phyloP scores from a whole-genome alignment of 2,113 vertebrate species.

The Callionymus lyra region DNA sequence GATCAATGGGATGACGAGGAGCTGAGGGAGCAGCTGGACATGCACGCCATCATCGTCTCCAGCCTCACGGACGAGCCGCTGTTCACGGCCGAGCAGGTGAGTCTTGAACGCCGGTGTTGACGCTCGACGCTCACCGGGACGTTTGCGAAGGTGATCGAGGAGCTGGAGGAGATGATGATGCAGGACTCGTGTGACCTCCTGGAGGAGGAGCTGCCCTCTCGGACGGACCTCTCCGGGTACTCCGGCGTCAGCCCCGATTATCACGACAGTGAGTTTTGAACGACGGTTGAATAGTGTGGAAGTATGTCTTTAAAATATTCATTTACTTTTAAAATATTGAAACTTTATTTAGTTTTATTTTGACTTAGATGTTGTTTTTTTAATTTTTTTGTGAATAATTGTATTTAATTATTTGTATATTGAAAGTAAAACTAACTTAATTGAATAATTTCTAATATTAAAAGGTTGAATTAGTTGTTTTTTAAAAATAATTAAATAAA shows the following conservation, averaged over 20 bases:
- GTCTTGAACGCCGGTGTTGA: background rate
- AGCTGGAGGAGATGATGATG: slow-evolving; percentile 99
- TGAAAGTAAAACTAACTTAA: no score
- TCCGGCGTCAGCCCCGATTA: slow-evolving; percentile 71
- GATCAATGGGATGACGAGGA: slow-evolving; percentile 90
- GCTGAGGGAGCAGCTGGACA: slow-evolving; percentile 88
- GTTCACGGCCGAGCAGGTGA: slow-evolving; percentile 91
- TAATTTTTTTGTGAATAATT: no score
- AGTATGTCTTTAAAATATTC: no score
- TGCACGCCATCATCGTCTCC: slow-evolving; percentile 94
- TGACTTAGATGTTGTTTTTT: no score
- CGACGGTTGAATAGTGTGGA: background rate
- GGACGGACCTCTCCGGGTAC: slow-evolving; percentile 76
- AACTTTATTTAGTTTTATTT: no score
- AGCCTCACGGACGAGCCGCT: slow-evolving; percentile 85
- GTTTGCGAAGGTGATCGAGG: slow-evolving; percentile 88
- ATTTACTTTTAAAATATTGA: no score
- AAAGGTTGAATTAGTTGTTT: no score
- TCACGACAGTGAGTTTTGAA: slow-evolving; percentile 75
- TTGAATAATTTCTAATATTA: no score
- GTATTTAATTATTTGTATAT: no score
- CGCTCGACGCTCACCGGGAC: background rate
- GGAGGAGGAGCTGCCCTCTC: slow-evolving; percentile 69
- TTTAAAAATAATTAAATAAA: no score
- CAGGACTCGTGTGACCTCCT: slow-evolving; percentile 86